Percentiles rank a stretch among this genome's conserved stretches.
Evolutionary conservation across 1,140 invertebrate species (phyloP).

Genomic region (Myzus persicae): DNA sequence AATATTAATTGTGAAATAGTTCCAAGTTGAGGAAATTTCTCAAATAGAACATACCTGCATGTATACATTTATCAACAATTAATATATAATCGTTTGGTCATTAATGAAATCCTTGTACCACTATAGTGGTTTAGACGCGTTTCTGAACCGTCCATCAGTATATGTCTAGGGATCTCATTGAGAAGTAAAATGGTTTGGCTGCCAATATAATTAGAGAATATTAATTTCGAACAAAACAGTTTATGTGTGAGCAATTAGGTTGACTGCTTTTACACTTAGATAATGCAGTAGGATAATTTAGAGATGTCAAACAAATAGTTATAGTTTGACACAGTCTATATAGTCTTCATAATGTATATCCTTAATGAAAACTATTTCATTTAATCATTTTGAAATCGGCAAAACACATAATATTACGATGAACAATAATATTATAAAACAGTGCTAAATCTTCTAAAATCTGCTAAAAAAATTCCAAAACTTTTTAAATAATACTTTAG

Average conservation of each 20-base stretch:
- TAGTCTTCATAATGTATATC: background rate
- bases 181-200: background rate
- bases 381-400: background rate
- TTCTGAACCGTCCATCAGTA: background rate
- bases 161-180: background rate
- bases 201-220: background rate
- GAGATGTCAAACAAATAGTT: background rate
- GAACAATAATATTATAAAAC: background rate
- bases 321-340: background rate
- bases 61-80: no score
- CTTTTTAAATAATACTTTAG: background rate
- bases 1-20: no score
- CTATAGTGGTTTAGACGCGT: background rate
- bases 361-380: background rate
- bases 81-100: background rate
- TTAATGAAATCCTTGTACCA: background rate
- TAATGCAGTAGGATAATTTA: background rate
- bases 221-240: constrained; percentile 11
- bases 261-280: background rate
- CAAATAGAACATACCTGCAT: background rate
- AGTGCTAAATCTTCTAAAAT: background rate
- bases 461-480: background rate
- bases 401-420: background rate
- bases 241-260: background rate
- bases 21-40: no score